Evolutionary conservation across 1,140 invertebrate genomes (phyloP), one percentile per base, ranked within the genome.

Genomic region (Drosophila novamexicana): DNA sequence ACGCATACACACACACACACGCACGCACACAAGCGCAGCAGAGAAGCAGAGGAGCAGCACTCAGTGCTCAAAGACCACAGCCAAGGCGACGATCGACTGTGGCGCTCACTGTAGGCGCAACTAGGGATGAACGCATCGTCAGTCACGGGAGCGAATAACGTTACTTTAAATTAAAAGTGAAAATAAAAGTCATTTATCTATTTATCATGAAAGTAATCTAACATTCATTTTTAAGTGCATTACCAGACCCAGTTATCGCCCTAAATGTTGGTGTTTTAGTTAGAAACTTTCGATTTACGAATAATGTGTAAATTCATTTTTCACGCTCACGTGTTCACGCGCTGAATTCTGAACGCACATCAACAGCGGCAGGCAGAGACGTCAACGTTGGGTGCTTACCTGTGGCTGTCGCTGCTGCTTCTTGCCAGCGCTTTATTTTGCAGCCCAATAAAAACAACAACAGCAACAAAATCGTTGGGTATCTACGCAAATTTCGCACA

Each of bases 401-500:
- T 81, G 79, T 34, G 18, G 57, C 39, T 63, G 22, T 29, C 22
- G 63, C 53, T 77, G 58, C 47, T 42, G 54, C 40, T 69, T 29
- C 66, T 44, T 18, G 12, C 18, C 75, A 62, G 9, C 16, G 52
- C 18, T 45, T 64, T 64, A 53, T 58, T 70, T 57, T 58, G 54
- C 18, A n/a, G 40, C 47, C 57, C 39, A 74, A 69, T 44, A 62
- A 37, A 47, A 40, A 40, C 9, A 45, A 44, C 10, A 45, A 34
- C 12, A 49, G 3, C 22, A 29, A 29, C 22, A 67, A 62, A 50
- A 72, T 18, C 7, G 10, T 53, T 65, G 47, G 36, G 39, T 14
- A 50, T 47, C 74, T 82, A 83, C 67, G 70, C 70, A 78, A 78
- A 82, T 75, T 83, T 79, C 29, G 39, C 50, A 54, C 57, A 66